Evolutionary conservation across 2,888 invertebrate species (phyloP).

Genomic region (Aphodius sticticus): DNA sequence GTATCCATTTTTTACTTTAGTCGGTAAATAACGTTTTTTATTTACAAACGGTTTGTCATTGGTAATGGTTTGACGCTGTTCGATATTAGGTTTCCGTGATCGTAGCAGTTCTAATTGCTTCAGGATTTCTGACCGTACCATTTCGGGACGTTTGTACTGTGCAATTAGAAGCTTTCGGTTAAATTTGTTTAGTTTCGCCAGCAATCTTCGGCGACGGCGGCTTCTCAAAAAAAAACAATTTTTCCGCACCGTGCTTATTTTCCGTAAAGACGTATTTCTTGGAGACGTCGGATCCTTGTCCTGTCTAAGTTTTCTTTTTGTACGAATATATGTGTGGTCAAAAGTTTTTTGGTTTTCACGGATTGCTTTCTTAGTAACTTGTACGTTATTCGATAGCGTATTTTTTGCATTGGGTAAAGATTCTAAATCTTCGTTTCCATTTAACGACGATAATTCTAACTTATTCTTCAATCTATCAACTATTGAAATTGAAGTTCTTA

Average conservation of each 20-base stretch:
- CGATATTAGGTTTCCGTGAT: conserved; percentile 35
- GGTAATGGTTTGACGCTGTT: conserved; percentile 15
- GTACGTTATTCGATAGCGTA: not conserved
- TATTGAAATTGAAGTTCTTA: not conserved
- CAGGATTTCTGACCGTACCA: conserved; percentile 44
- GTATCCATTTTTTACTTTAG: not conserved
- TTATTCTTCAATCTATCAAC: not conserved
- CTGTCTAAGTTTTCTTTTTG: not conserved
- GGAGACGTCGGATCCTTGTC: not conserved
- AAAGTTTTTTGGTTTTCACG: not conserved
- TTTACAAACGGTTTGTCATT: conserved; percentile 16
- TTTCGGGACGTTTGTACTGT: conserved; percentile 43
- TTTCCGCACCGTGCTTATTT: not conserved
- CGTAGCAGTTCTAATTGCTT: conserved; percentile 46
- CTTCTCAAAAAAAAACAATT: not conserved
- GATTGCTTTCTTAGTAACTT: not conserved
- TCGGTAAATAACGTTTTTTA: conserved; percentile 30
- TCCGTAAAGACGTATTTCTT: no score
- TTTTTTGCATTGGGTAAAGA: not conserved
- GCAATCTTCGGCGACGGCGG: not conserved
- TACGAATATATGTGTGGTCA: conserved; percentile 14
- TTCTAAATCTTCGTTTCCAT: not conserved
- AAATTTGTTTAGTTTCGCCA: not conserved
- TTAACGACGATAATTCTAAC: not conserved
- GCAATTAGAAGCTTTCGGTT: conserved; percentile 31